Base-by-base conservation (phyloP, 2,113 vertebrate genomes). In the Aptenodytes patagonicus region DNA sequence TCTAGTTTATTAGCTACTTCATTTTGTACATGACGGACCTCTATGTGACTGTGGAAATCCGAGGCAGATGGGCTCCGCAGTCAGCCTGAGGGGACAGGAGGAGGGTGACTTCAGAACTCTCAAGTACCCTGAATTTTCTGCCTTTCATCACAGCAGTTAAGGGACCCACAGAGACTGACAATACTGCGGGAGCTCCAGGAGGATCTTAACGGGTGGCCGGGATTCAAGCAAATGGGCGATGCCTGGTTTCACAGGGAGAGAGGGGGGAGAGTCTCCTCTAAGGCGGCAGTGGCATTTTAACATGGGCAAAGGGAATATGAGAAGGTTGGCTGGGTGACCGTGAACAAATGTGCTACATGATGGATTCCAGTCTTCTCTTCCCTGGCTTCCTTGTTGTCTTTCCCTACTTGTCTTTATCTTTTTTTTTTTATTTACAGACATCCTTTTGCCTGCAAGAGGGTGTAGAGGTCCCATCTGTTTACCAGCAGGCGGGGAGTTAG, bases 31-130 rank as follows among this genome's bases (percentile, higher is more conserved):
- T 81, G 86, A 96, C 5, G 95, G 95, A 85, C 89, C 95, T 96
- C 87, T 95, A 21, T 49, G 90, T 81, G 77, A 32, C 94, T 88
- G 94, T 69, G 89, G 92, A 86, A 89, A 93, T 81, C 3, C 2
- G 81, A 97, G 97, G 97, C 98, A 98, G 98, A 97, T 98, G 98
- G 97, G 96, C 97, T 96, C 91, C 24, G 62, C 82, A 96, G 80
- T 94, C 96, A 96, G 98, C 98, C 97, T 96, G 97, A 98, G 97
- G 98, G 97, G 95, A 97, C 89, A 91, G 92, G 90, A 93, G 72
- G 73, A 94, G 36, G 60, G 68, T n/a, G 25, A 86, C 79, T 95
- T 97, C 93, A 96, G 94, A 96, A 92, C 90, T 81, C 75, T 0
- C 1, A 14, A 91, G 94, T 94, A 90, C 89, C 89, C 68, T 20